Evolutionary conservation across 1,140 invertebrate species (phyloP).

Genomic region (Drosophila nigrodunni): DNA sequence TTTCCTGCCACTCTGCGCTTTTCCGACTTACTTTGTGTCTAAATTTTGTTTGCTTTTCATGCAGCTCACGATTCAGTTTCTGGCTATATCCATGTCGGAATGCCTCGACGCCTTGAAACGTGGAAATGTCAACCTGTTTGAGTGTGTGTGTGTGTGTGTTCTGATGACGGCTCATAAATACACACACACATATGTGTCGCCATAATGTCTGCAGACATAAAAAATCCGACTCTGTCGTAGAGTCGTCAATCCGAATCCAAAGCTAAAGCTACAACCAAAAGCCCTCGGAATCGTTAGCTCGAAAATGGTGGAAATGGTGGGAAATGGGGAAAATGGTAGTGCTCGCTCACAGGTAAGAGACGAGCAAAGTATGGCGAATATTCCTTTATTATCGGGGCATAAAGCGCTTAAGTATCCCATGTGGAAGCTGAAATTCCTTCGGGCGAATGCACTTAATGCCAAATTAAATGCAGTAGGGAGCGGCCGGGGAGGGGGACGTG

Average conservation of each 20-base stretch:
- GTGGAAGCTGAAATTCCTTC: constrained; percentile 15
- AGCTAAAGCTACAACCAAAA: constrained; percentile 19
- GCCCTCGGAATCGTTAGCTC: constrained; percentile 33
- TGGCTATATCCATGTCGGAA: neutral
- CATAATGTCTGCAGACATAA: constrained; percentile 51
- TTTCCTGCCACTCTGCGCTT: constrained; percentile 1
- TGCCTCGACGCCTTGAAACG: constrained; percentile 15
- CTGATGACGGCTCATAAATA: constrained; percentile 47
- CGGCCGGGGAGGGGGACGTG: neutral
- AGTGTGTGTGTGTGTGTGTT: constrained; percentile 2
- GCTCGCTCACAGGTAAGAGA: constrained; percentile 21
- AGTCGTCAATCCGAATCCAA: constrained; percentile 37
- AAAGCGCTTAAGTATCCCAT: constrained; percentile 46
- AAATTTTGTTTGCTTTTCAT: constrained; percentile 33
- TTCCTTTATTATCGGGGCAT: constrained; percentile 51
- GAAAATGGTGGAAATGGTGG: neutral
- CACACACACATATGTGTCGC: constrained; percentile 8
- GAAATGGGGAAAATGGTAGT: neutral
- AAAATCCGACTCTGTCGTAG: constrained; percentile 34
- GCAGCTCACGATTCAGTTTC: constrained; percentile 15
- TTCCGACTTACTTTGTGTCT: constrained; percentile 37
- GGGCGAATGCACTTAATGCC: constrained; percentile 63
- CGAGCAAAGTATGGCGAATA: constrained; percentile 3
- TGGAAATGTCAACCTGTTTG: constrained; percentile 19
- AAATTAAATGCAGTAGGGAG: constrained; percentile 57